phyloP scores from a whole-genome alignment of 92 coral and sea anemone species.

The Parazoanthus atlanticus region DNA sequence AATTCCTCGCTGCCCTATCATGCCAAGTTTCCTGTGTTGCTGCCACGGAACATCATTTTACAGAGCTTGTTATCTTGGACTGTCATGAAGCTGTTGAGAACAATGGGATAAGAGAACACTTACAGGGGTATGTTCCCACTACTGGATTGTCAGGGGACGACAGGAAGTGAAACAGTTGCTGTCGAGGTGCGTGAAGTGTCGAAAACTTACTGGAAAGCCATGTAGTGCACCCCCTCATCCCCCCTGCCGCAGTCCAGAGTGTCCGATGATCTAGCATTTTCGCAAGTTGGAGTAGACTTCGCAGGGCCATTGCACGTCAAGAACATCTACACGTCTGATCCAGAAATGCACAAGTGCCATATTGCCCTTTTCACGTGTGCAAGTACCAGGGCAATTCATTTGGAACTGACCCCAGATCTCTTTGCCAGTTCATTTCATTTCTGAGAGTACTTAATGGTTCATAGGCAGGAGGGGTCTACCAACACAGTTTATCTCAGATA shows the following conservation, averaged over 20 bases:
- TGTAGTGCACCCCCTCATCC: conserved; percentile 38
- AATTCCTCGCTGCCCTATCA: conserved; percentile 38
- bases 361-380: conserved; percentile 28
- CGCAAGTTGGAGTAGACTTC: conserved; percentile 30
- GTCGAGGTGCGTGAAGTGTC: conserved; percentile 27
- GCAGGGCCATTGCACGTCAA: conserved; percentile 16
- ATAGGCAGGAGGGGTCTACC: conserved; percentile 53
- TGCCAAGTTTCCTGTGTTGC: conserved; percentile 34
- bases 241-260: conserved; percentile 21
- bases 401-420: conserved; percentile 55
- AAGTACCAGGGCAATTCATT: conserved; percentile 47
- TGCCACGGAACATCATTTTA: conserved; percentile 45
- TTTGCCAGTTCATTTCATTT: conserved; percentile 34
- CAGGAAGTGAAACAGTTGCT: conserved; percentile 37
- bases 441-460: conserved; percentile 47
- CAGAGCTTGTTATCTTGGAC: conserved; percentile 28
- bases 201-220: conserved; percentile 16
- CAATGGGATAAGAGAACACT: conserved; percentile 38
- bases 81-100: conserved; percentile 37
- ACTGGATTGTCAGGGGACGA: conserved; percentile 29
- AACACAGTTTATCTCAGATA: neutral
- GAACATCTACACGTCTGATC: conserved; percentile 11
- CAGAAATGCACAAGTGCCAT: conserved; percentile 29
- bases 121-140: conserved; percentile 31
- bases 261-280: conserved; percentile 13